Evolutionary conservation across 2,888 invertebrate genomes (phyloP).

Genomic region (Prenolepis imparis): DNA sequence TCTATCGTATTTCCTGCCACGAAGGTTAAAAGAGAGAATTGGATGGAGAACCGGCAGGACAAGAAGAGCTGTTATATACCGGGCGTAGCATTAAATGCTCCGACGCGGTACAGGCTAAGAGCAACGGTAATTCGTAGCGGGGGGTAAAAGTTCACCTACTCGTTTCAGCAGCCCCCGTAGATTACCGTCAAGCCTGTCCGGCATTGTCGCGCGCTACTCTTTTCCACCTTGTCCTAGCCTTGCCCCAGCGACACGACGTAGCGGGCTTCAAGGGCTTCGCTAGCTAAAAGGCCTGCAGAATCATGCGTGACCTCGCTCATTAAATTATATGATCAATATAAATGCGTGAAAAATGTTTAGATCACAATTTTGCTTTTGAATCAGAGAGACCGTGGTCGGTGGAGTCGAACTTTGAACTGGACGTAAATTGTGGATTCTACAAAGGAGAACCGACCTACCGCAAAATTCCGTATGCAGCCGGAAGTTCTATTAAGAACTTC

Average conservation of each 20-base stretch:
- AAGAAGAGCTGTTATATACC: constrained; percentile 72
- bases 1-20: constrained; percentile 82
- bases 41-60: constrained; percentile 78
- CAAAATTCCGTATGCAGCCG: not conserved
- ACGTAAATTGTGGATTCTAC: not conserved
- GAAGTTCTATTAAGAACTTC: not conserved
- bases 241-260: constrained; percentile 41
- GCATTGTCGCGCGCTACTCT: constrained; percentile 50
- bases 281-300: not conserved
- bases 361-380: not conserved
- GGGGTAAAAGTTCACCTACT: constrained; percentile 80
- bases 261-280: constrained; percentile 58
- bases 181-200: constrained; percentile 56
- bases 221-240: constrained; percentile 66
- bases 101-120: constrained; percentile 82
- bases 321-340: constrained; percentile 6
- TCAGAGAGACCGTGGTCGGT: not conserved
- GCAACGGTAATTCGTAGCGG: constrained; percentile 84
- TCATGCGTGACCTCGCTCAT: not conserved
- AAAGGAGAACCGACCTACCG: not conserved
- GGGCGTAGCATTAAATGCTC: constrained; percentile 82
- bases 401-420: not conserved
- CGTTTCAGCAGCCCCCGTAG: constrained; percentile 69
- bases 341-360: not conserved
- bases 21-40: constrained; percentile 84